Percentiles rank a stretch among this genome's conserved stretches.
phyloP scores from a whole-genome alignment of 2,113 vertebrate species.

The Ptilonorhynchus violaceus region DNA sequence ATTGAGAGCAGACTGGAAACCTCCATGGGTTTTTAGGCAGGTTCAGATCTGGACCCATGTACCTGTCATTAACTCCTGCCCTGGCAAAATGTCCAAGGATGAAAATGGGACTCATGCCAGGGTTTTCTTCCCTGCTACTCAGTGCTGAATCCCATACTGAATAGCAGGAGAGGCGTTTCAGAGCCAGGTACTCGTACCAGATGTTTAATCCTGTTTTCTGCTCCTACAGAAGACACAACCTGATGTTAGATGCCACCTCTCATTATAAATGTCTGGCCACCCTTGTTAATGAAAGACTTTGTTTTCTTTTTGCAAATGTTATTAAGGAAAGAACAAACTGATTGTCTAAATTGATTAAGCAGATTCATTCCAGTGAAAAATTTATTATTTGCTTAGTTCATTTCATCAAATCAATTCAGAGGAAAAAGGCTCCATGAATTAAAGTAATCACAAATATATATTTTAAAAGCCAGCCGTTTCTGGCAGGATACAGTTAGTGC shows the following conservation, averaged over 20 bases:
- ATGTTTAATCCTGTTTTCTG: constrained; percentile 11
- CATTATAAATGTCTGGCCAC: neutral
- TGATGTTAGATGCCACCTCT: constrained; percentile 5
- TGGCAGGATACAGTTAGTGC: neutral
- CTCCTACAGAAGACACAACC: neutral
- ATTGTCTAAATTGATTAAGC: constrained; percentile 69
- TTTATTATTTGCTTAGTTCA: constrained; percentile 43
- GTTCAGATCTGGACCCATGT: neutral
- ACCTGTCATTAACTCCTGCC: neutral
- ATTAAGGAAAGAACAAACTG: constrained; percentile 63
- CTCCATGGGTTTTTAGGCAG: accelerated
- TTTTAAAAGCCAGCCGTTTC: constrained; percentile 28
- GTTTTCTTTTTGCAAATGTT: constrained; percentile 60
- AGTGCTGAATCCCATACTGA: neutral
- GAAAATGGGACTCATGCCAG: neutral
- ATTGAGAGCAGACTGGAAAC: neutral
- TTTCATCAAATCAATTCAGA: constrained; percentile 49
- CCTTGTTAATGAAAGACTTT: constrained; percentile 52
- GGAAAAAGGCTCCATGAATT: constrained; percentile 26
- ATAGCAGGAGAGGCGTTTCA: neutral
- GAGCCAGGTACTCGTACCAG: neutral
- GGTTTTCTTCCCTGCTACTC: neutral
- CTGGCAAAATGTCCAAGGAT: neutral
- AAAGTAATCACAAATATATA: constrained; percentile 62
- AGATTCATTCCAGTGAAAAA: constrained; percentile 60